A percentile compares a stretch with the other conserved stretches of the same genome.
Conservation (phyloP, 2,888 invertebrate species). For the Melanostoma scalare region DNA sequence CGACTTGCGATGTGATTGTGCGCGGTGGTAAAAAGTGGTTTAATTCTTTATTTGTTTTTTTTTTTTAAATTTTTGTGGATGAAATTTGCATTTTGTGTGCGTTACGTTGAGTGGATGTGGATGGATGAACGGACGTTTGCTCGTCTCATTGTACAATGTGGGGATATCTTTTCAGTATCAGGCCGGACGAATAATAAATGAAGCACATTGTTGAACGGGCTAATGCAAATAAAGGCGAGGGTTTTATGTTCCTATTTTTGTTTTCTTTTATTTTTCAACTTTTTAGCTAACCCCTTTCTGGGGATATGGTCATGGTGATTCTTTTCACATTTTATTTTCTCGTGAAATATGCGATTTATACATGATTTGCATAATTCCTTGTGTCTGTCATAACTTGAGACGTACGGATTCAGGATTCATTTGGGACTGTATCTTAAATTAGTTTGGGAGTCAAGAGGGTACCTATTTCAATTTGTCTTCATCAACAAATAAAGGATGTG, state of each 20-base stretch:
- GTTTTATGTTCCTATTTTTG: conserved; percentile 18
- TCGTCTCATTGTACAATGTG: conserved; percentile 5
- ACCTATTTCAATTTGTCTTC: no score
- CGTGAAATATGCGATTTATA: no score
- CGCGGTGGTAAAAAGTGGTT: conserved; percentile 38
- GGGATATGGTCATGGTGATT: not conserved
- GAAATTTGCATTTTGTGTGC: conserved; percentile 70
- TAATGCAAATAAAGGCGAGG: conserved; percentile 28
- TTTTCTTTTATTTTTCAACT: conserved; percentile 11
- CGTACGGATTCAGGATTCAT: no score
- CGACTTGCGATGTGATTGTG: conserved; percentile 22
- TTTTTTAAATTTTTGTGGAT: conserved; percentile 12
- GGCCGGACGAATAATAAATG: conserved; percentile 54
- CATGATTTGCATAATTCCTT: no score
- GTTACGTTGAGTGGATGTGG: conserved; percentile 59
- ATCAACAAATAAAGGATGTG: no score
- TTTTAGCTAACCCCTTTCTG: not conserved
- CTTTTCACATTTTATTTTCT: no score
- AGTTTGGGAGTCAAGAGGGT: no score
- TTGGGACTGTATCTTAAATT: no score
- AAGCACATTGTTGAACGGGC: conserved; percentile 35
- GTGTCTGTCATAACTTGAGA: no score
- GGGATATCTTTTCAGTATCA: conserved; percentile 35
- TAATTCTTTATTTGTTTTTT: conserved; percentile 12
- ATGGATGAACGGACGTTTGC: conserved; percentile 14